Percentiles rank a stretch among this genome's conserved stretches.
These are phyloP conservation scores for Prosapia bicincta DNA, from an alignment of 2,888 invertebrate genomes.

Conservation along the genomic window DNA sequence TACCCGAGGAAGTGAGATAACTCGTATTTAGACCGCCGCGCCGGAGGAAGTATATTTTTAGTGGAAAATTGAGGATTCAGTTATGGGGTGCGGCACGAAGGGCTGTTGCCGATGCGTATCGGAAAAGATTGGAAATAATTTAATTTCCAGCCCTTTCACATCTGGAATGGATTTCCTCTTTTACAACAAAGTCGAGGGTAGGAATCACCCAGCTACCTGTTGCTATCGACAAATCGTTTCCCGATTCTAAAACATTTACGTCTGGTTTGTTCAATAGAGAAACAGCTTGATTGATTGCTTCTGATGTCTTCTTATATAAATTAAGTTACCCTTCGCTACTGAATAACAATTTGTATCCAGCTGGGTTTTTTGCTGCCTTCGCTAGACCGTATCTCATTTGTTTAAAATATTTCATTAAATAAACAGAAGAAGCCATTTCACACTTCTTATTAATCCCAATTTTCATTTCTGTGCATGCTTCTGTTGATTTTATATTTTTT, in stretches of 20 bases:
- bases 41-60: conserved; percentile 10
- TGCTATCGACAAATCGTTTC: conserved; percentile 19
- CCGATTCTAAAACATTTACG: background rate
- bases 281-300: background rate
- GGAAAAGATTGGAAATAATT: conserved; percentile 33
- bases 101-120: conserved; percentile 25
- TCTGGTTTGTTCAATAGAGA: background rate
- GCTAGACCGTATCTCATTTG: too few relatives aligned
- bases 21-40: background rate
- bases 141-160: conserved; percentile 29
- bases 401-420: too few relatives aligned
- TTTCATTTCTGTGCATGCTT: too few relatives aligned
- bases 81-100: conserved; percentile 3
- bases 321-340: too few relatives aligned
- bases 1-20: background rate
- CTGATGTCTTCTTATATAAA: background rate
- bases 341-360: too few relatives aligned
- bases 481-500: too few relatives aligned
- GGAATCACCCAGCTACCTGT: conserved; percentile 23
- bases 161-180: conserved; percentile 21
- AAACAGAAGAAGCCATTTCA: too few relatives aligned
- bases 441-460: too few relatives aligned
- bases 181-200: conserved; percentile 24
- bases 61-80: conserved; percentile 25
- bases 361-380: too few relatives aligned